These are phyloP conservation scores for Cantharis nigra DNA, from an alignment of 2,888 invertebrate species.

Conservation along the genomic window DNA sequence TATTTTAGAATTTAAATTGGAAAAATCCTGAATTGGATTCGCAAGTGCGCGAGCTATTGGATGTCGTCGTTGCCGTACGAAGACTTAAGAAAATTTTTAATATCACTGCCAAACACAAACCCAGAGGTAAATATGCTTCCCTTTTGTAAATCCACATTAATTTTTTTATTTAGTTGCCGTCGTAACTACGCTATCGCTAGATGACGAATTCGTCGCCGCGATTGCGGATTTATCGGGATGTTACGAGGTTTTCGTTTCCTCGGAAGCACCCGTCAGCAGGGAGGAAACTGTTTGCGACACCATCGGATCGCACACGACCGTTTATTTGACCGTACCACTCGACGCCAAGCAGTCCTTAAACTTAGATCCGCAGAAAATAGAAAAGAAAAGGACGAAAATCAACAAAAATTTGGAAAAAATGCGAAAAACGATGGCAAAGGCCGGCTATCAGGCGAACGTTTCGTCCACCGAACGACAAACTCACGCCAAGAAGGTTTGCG, in stretches of 20 bases:
- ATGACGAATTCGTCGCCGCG: conserved; percentile 28
- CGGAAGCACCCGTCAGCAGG: not conserved
- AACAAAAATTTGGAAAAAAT: conserved; percentile 49
- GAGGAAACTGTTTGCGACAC: conserved; percentile 39
- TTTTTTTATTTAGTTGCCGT: conserved; percentile 33
- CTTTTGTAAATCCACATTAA: no score
- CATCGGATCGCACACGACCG: conserved; percentile 37
- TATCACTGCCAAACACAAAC: conserved; percentile 47
- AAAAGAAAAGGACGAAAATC: conserved; percentile 48
- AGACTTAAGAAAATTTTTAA: conserved; percentile 52
- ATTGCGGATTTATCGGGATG: conserved; percentile 46
- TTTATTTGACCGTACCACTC: conserved; percentile 46
- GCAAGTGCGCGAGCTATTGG: conserved; percentile 44
- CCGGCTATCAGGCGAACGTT: conserved; percentile 46
- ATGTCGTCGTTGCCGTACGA: conserved; percentile 47
- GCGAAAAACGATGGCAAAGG: conserved; percentile 42
- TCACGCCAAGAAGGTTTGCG: conserved; percentile 47
- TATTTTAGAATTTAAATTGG: conserved; percentile 40
- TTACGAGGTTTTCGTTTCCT: conserved; percentile 30
- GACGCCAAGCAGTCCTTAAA: conserved; percentile 42
- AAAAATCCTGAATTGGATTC: conserved; percentile 44
- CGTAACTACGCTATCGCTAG: conserved; percentile 28
- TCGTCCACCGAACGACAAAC: conserved; percentile 41
- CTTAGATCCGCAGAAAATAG: conserved; percentile 45
- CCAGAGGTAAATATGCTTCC: conserved; percentile 18